Base-by-base conservation (phyloP, 1,140 invertebrate species). In the Phortica variegata region DNA sequence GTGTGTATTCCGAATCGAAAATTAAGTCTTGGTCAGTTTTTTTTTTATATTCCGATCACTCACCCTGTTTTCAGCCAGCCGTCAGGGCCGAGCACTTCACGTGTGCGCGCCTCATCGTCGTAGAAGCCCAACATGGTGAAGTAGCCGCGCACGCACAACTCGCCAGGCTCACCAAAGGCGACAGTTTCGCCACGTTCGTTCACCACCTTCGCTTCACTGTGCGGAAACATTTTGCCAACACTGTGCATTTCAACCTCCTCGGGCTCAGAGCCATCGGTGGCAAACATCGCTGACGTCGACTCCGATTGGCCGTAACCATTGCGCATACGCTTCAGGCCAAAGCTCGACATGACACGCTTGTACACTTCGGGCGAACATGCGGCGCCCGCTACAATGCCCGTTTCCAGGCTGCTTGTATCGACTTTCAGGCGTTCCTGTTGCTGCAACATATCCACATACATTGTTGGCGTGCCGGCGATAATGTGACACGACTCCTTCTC, bases 11-110 rank as follows among this genome's bases (percentile, higher is more conserved):
- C n/a, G n/a, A n/a, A n/a, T 26, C 5, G 5, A 26, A 26, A 6
- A 26, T 6, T 6, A 26, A 26, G 10, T 6, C 17, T 32, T 4
- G 13, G n/a, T n/a, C 40, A 23, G 17, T 3, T 21, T 17, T 41
- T 48, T 3, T 5, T 20, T 16, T 13, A 0, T 26, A 49, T 69
- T 80, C n/a, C n/a, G n/a, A n/a, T n/a, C n/a, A n/a, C n/a, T n/a
- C 81, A 92, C 90, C 94, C 95, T n/a, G 93, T 95, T 61, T 84
- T 84, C 7, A 96, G 80, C 96, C 96, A 98, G 13, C 84, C 78
- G 31, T 90, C 89, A 4, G 78, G 45, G 8, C 78, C 81, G 2
- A 96, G 79, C 0, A 82, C 83, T 55, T 90, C 84, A 17, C 77
- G 82, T 0, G 94, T 98, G 77, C 88, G 93, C 26, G 84, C 83